Percentiles rank a stretch among this genome's conserved stretches.
These are phyloP conservation scores for Sarcophaga variegata DNA, from an alignment of 2,888 invertebrate species.

Conservation along the genomic window DNA sequence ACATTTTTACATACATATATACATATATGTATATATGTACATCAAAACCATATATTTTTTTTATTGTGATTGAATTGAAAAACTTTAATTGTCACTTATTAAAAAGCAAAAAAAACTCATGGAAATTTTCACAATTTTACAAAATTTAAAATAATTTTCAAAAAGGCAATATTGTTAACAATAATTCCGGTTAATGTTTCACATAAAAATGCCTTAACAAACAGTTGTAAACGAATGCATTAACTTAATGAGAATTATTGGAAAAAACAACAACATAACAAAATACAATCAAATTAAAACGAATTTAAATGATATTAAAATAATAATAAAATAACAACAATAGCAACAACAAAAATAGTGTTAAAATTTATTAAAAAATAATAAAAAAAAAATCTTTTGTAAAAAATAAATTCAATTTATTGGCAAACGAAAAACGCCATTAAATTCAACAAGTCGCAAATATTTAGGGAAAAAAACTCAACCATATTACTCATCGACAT, in stretches of 20 bases:
- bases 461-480: slow-evolving; percentile 59
- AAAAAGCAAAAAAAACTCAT: slow-evolving; percentile 24
- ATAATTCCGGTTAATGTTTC: neutral
- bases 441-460: slow-evolving; percentile 77
- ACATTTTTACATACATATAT: slow-evolving; percentile 19
- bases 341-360: slow-evolving; percentile 7
- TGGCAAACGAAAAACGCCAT: slow-evolving; percentile 40
- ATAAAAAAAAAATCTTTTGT: neutral
- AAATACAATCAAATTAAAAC: neutral
- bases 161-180: neutral
- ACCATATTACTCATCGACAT: slow-evolving; percentile 48
- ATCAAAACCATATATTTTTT: neutral
- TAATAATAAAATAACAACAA: slow-evolving; percentile 36
- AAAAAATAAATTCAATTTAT: neutral
- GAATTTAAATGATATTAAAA: neutral
- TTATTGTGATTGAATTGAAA: neutral
- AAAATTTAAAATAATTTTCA: neutral
- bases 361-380: neutral
- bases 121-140: slow-evolving; percentile 14
- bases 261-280: neutral
- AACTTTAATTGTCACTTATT: no score
- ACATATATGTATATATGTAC: slow-evolving; percentile 43
- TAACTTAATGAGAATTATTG: neutral
- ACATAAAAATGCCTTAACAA: neutral
- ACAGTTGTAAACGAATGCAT: neutral